Conservation (phyloP, 2,888 invertebrate genomes). For the Drosophila meridionalis region DNA sequence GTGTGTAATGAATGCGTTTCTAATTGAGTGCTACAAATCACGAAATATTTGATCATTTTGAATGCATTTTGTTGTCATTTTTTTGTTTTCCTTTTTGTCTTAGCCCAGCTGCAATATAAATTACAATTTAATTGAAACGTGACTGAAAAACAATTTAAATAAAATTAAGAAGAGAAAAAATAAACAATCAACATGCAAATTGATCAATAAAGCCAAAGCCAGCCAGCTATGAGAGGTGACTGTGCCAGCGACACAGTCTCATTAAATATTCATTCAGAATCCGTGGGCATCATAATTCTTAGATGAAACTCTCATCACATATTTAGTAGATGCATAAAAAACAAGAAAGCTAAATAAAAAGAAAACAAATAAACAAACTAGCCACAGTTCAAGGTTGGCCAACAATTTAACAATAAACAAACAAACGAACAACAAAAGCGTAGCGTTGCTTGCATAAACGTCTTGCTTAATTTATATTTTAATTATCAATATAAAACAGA, state of each 20-base stretch:
- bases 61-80: background rate
- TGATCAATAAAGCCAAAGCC: conserved; percentile 55
- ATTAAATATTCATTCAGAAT: conserved; percentile 26
- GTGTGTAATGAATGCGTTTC: conserved; percentile 36
- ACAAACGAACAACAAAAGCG: conserved; percentile 30
- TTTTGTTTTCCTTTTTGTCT: background rate
- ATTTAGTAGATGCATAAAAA: conserved; percentile 42
- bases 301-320: conserved; percentile 50
- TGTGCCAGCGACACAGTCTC: conserved; percentile 1
- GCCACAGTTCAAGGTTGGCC: conserved; percentile 50
- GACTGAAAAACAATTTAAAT: conserved; percentile 28
- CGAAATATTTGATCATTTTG: conserved; percentile 20
- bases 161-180: conserved; percentile 33
- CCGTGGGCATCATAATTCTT: conserved; percentile 32
- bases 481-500: conserved; percentile 50
- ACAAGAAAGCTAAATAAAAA: background rate
- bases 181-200: conserved; percentile 66
- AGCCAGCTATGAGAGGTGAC: background rate
- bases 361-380: background rate
- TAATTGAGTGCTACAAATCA: conserved; percentile 22
- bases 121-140: conserved; percentile 58
- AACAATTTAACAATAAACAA: conserved; percentile 23
- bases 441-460: conserved; percentile 55
- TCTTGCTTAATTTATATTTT: conserved; percentile 60
- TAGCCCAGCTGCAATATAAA: conserved; percentile 47